phyloP scores from a whole-genome alignment of 1,140 invertebrate genomes.

The Tachypleus tridentatus region DNA sequence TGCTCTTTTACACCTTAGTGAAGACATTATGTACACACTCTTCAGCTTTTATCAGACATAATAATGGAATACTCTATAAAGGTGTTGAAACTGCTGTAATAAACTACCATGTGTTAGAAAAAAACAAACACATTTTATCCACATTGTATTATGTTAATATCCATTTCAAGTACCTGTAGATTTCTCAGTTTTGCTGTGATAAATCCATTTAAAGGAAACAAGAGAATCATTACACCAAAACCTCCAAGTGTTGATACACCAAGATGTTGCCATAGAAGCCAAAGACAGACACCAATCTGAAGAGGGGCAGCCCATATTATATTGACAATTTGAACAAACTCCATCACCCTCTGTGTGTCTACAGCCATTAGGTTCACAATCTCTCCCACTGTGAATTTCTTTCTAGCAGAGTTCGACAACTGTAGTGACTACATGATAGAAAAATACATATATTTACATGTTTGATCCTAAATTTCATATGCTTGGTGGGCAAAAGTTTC shows the following conservation, averaged over 20 bases:
- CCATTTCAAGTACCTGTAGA: constrained; percentile 28
- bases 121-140: too few species aligned
- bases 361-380: constrained; percentile 90
- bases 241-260: constrained; percentile 36
- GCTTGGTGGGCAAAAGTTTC: too few species aligned
- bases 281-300: constrained; percentile 74
- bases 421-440: constrained; percentile 26
- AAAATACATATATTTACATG: too few species aligned
- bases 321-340: constrained; percentile 78
- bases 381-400: constrained; percentile 71
- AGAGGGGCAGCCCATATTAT: constrained; percentile 94
- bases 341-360: constrained; percentile 70
- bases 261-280: constrained; percentile 73
- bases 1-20: too few species aligned
- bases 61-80: too few species aligned
- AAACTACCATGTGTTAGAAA: too few species aligned
- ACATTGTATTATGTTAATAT: too few species aligned
- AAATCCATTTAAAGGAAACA: constrained; percentile 37
- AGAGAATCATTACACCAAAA: constrained; percentile 34
- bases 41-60: too few species aligned
- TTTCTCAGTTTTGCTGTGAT: constrained; percentile 34
- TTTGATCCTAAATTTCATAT: too few species aligned
- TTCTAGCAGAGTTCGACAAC: constrained; percentile 31
- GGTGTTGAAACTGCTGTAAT: too few species aligned
- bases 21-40: too few species aligned